A percentile compares a stretch with the other conserved stretches of the same genome.
Conservation (phyloP, 1,140 invertebrate species). For the Rhopalosiphum maidis region DNA sequence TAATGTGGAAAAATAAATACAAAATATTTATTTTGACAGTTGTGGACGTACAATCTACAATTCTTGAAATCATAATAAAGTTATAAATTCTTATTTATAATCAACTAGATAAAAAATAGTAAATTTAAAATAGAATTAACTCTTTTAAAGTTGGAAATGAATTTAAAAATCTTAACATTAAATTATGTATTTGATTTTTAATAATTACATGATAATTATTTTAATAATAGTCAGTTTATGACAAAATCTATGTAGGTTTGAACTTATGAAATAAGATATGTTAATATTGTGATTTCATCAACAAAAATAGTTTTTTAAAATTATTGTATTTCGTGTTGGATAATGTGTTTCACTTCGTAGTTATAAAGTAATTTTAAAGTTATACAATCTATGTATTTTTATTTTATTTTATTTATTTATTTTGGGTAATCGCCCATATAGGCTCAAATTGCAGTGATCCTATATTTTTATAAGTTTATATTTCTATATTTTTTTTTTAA, state of each 20-base stretch:
- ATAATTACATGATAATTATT: too few relatives aligned
- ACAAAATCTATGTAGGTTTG: too few relatives aligned
- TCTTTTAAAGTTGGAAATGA: too few relatives aligned
- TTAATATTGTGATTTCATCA: too few relatives aligned
- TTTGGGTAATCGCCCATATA: too few relatives aligned
- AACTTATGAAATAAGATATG: too few relatives aligned
- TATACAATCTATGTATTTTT: background rate
- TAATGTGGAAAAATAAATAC: background rate
- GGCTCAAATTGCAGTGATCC: too few relatives aligned
- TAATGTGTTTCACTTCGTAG: background rate
- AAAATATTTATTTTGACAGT: background rate
- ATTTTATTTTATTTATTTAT: too few relatives aligned
- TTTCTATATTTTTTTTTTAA: background rate
- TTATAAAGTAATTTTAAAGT: background rate
- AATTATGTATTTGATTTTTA: too few relatives aligned
- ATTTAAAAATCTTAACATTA: too few relatives aligned
- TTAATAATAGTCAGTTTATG: too few relatives aligned
- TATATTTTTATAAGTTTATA: background rate
- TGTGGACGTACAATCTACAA: background rate
- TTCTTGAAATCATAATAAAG: background rate
- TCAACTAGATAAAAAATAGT: background rate
- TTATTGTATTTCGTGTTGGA: background rate
- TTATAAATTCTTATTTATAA: background rate
- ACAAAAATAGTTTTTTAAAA: background rate
- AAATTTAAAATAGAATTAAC: background rate